Evolutionary conservation across 2,113 vertebrate species (phyloP), one percentile per base, ranked within the genome.

Genomic region (Sialia sialis): DNA sequence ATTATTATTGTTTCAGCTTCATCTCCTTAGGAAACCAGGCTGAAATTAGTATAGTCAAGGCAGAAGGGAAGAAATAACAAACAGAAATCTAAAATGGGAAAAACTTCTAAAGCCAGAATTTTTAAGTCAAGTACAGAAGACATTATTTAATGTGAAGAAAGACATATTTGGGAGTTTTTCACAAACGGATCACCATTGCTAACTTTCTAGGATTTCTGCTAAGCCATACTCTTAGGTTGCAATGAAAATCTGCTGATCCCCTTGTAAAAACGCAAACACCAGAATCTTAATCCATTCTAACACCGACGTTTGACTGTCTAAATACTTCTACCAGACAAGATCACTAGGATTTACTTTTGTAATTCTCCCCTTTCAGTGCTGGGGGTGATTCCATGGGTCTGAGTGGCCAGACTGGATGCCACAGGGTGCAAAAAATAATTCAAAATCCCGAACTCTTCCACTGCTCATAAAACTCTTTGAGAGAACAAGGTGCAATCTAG

Each of bases 191-290:
- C 76, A 74, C 21, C 19, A 78, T 81, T 86, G 34, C 60, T 69
- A 62, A 82, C 77, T 93, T 96, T 84, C 84, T 87, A 92, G 77
- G 81, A 92, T 89, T 94, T 81, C 77, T 94, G 77, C 60, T 74
- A 92, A 92, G 32, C 84, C 41, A 82, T 16, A 60, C 21, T 44
- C 73, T 62, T 36, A 87, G 68, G 60, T 62, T 89, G 72, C 83
- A 86, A 32, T 13, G 62, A 93, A 94, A 92, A 88, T 84, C 92
- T 84, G 86, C 78, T 89, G 77, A 94, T 89, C 56, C 55, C 56
- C 51, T 63, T 52, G 66, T 81, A 75, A 87, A 90, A 95, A 93
- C 1, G 10, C 39, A 77, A 95, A 89, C 0, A 1, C 36, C 73
- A 68, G 60, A 86, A 75, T 64, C 80, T 84, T 84, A 88, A 95